Conservation (phyloP, 2,888 invertebrate species). For the Cheilosia pagana region DNA sequence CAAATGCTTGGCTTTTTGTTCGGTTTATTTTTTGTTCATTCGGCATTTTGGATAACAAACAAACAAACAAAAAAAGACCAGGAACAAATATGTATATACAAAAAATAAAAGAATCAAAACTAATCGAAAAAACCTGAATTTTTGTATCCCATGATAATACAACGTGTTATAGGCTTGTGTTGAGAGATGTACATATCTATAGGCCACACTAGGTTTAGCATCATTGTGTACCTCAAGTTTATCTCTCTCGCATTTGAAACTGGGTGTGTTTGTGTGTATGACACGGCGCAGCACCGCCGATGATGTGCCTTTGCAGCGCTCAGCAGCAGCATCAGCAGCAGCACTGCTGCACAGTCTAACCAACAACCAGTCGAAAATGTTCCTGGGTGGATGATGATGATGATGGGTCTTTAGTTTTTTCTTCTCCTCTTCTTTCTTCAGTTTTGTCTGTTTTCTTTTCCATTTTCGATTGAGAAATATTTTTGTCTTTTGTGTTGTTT, state of each 20-base stretch:
- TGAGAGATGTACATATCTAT: constrained; percentile 19
- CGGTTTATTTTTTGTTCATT: constrained; percentile 15
- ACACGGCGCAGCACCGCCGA: not conserved
- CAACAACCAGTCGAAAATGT: constrained; percentile 22
- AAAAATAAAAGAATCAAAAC: constrained; percentile 38
- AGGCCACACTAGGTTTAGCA: constrained; percentile 37
- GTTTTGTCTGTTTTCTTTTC: constrained; percentile 6
- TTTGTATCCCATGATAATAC: constrained; percentile 35
- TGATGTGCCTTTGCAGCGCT: not conserved
- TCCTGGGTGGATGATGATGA: constrained; percentile 19
- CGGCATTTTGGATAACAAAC: constrained; percentile 18
- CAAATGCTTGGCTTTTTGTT: constrained; percentile 14
- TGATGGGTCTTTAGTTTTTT: constrained; percentile 16
- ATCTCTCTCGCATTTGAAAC: constrained; percentile 23
- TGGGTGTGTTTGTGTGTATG: constrained; percentile 47
- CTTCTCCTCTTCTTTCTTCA: not conserved
- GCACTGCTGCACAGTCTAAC: no score
- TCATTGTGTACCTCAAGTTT: constrained; percentile 48
- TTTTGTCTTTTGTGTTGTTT: constrained; percentile 31
- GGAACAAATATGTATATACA: not conserved
- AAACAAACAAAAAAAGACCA: constrained; percentile 12
- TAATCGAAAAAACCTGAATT: constrained; percentile 58
- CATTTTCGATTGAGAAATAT: constrained; percentile 41
- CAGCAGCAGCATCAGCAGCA: no score
- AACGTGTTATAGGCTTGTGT: constrained; percentile 31